These are phyloP conservation scores for Drosophila insularis DNA, from an alignment of 1,140 invertebrate species.

Conservation along the genomic window DNA sequence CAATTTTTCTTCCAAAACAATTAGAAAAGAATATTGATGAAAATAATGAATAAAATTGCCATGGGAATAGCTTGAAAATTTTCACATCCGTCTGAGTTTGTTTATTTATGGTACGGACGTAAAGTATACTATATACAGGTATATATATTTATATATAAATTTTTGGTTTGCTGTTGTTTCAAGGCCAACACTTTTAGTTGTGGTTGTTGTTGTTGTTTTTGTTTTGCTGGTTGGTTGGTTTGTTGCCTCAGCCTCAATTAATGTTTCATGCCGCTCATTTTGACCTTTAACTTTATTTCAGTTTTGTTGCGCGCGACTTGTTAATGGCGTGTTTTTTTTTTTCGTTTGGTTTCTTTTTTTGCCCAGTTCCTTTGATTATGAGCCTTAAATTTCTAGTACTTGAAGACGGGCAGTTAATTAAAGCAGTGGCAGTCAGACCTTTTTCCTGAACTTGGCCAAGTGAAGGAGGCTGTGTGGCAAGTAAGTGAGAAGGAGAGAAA, in stretches of 20 bases:
- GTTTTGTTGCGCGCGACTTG: conserved; percentile 16
- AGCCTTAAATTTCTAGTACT: conserved; percentile 37
- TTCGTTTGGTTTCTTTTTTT: not conserved
- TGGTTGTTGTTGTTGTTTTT: conserved; percentile 17
- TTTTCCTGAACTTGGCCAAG: conserved; percentile 16
- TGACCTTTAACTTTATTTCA: conserved; percentile 42
- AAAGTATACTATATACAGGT: not conserved
- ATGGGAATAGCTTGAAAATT: not conserved
- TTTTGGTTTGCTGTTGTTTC: not conserved
- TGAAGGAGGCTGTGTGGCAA: not conserved
- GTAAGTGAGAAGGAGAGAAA: not conserved
- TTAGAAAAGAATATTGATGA: not conserved
- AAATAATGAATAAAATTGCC: conserved; percentile 1
- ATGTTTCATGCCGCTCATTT: conserved; percentile 16
- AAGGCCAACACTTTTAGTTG: conserved; percentile 4
- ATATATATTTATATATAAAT: not conserved
- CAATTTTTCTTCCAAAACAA: not conserved
- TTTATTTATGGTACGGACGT: not conserved
- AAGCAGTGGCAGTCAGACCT: conserved; percentile 43
- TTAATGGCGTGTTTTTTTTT: conserved; percentile 14
- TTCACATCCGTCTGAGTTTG: not conserved
- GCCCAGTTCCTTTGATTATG: conserved; percentile 38
- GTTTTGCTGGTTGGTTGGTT: conserved; percentile 23
- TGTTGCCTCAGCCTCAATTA: conserved; percentile 11
- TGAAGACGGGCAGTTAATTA: conserved; percentile 55